Conservation (phyloP, 2,113 vertebrate species). For the Sprattus sprattus region DNA sequence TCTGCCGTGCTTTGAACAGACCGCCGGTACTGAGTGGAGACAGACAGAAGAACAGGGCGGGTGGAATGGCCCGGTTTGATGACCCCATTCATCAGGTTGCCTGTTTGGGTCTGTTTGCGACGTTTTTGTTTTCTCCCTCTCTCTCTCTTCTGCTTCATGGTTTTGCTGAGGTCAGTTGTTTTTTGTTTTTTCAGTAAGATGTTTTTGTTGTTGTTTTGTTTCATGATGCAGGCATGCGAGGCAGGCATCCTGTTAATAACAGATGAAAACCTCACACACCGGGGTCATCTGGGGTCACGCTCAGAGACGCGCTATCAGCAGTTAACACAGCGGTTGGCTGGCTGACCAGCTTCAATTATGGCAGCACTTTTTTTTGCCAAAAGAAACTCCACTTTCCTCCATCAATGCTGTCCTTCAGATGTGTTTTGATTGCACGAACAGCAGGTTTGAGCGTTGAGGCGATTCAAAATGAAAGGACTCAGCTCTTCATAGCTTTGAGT, state of each 20-base stretch:
- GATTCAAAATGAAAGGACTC: not conserved
- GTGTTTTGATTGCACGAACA: not conserved
- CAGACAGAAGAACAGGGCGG: not conserved
- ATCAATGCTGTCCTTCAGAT: not conserved
- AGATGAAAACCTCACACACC: constrained; percentile 31
- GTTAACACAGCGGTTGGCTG: not conserved
- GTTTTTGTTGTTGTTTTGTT: not conserved
- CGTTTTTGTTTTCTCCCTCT: not conserved
- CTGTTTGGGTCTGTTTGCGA: not conserved
- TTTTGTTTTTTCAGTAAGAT: not conserved
- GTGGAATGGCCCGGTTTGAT: not conserved
- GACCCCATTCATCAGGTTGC: constrained; percentile 15
- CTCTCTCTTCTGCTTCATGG: constrained; percentile 14
- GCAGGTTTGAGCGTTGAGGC: not conserved
- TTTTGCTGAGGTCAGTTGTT: constrained; percentile 23
- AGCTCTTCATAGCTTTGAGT: not conserved
- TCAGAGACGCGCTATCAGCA: not conserved
- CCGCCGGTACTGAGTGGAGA: not conserved
- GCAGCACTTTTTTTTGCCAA: not conserved
- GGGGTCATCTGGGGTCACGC: not conserved
- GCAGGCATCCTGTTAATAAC: constrained; percentile 20
- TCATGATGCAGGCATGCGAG: not conserved
- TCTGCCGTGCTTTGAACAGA: not conserved
- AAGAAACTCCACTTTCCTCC: not conserved
- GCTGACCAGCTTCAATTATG: not conserved